Base-by-base conservation (phyloP, 2,888 invertebrate species). In the Erebia ligea region DNA sequence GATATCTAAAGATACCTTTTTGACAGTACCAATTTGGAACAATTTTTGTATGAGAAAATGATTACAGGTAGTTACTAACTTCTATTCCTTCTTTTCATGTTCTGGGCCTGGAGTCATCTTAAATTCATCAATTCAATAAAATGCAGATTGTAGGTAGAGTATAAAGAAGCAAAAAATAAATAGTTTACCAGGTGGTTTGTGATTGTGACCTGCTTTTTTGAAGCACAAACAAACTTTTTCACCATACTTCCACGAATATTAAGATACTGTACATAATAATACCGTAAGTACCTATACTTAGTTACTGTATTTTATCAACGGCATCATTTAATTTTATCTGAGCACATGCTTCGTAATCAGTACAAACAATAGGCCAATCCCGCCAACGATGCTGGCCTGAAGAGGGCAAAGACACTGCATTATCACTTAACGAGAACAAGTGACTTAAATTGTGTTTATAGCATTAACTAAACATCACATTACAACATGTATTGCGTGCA, bases 391-490 rank as follows among this genome's bases (percentile, higher is more conserved):
- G 70, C 64, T 73, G 58, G 67, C 40, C 68, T 70, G 76, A 65
- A 63, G 87, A 83, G 91, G 90, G 88, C 91, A 91, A 90, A 91
- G 90, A 89, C 90, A 85, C 82, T 78, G 78, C 83, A 87, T 90
- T 89, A 91, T 88, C 85, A 82, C 84, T 79, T 91, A 91, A 92
- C 90, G 86, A 91, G 91, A 89, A 82, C 84, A 91, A 92, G 89
- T 91, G 90, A 89, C 82, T 91, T 92, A 92, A 92, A 92, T 92
- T 92, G 90, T 89, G 84, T 90, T 90, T 91, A 89, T 88, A 84
- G 86, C 85, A 83, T 34, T 34, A n/a, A n/a, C n/a, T n/a, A 34
- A 34, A 34, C 34, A 34, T 34, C 6, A 34, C 34, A 34, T 34
- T 34, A 6, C 34, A 34, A 34, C 34, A 34, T 34, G 34, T 6